These are phyloP conservation scores for Lagodon rhomboides DNA, from an alignment of 2,797 vertebrate species.

Conservation along the genomic window DNA sequence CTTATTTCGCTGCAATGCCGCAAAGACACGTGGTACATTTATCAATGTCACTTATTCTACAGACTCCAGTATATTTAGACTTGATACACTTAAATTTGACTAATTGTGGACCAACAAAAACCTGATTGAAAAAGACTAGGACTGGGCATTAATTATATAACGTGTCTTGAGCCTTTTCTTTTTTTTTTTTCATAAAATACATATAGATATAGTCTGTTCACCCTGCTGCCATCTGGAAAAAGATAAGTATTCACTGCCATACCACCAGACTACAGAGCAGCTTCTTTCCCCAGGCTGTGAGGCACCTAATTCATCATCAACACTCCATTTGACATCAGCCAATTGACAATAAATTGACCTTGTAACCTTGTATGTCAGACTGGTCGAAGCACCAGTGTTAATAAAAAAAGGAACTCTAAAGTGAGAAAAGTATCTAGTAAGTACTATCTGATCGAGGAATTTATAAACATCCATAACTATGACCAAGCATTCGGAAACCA, in stretches of 20 bases:
- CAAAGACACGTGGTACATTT: not conserved
- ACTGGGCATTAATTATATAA: not conserved
- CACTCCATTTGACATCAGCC: no score
- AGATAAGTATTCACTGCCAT: no score
- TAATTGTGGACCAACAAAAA: not conserved
- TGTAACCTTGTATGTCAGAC: not conserved
- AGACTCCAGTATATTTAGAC: not conserved
- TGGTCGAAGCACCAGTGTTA: not conserved
- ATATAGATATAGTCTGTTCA: no score
- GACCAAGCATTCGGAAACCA: no score
- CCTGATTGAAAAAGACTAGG: not conserved
- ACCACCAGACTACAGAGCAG: no score
- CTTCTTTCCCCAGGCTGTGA: no score
- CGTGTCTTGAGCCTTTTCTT: not conserved
- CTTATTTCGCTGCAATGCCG: not conserved
- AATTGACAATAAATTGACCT: no score
- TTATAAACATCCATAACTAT: not conserved
- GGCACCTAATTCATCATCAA: no score
- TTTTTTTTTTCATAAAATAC: not conserved
- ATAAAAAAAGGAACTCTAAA: not conserved
- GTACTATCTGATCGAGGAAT: not conserved
- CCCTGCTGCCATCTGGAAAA: no score
- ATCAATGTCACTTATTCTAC: not conserved
- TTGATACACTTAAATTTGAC: not conserved
- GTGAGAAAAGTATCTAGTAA: no score